Evolutionary conservation across 1,140 invertebrate genomes (phyloP), one percentile per base, ranked within the genome.

Genomic region (Bombus breviceps): DNA sequence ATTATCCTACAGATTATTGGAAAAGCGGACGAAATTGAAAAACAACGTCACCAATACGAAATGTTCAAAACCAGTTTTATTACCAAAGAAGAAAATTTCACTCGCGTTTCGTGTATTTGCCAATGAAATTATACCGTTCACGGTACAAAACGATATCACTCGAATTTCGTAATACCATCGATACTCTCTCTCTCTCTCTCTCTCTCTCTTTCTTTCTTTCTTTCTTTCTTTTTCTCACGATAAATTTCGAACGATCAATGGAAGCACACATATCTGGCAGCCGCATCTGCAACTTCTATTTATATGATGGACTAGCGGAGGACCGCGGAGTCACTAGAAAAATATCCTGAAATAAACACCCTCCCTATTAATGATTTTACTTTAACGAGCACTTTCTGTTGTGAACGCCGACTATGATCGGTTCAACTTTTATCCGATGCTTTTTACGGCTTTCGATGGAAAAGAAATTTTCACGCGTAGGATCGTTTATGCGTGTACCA

Each of bases 291-390:
- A 87, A 62, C 41, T 87, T 91, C 92, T 93, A 94, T 94, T 93
- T 92, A 93, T 93, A 93, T 34, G 86, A 92, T 69, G 87, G 73
- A 80, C 86, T 87, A 83, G 79, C 86, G 79, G 77, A 92, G 81
- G 88, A 86, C 79, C 88, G 88, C 73, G 87, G 89, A 93, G 92
- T 91, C 92, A 91, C 90, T 93, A 93, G 92, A 95, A 95, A 94
- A 95, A 95, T 95, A 95, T 93, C 92, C 91, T 91, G 88, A 94
- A 94, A 94, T 94, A 95, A 93, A 91, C 83, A 91, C 86, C 89
- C 79, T 87, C 71, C 57, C 89, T 22, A 85, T 85, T 85, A 81
- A 81, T 66, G 78, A 85, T 85, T 72, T 47, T 64, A 9, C 68
- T 47, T 32, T 72, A 37, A 85, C 53, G 47, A 71, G 39, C 66